phyloP scores from a whole-genome alignment of 2,113 vertebrate species.

The Dolichallabes microphthalmus region DNA sequence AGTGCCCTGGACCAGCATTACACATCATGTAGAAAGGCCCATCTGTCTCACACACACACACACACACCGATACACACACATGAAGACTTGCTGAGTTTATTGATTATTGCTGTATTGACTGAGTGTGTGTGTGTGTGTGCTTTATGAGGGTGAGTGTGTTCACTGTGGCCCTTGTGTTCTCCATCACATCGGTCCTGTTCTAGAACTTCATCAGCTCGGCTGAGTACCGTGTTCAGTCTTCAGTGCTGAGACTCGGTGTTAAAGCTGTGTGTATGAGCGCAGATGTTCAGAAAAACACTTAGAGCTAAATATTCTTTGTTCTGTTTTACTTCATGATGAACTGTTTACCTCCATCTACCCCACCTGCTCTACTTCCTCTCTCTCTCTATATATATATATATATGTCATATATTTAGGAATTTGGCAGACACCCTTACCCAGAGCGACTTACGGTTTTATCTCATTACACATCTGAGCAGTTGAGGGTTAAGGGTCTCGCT shows the following conservation, averaged over 20 bases:
- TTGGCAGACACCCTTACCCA: too few species aligned
- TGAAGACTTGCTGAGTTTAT: background rate
- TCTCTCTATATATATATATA: too few species aligned
- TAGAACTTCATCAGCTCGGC: background rate
- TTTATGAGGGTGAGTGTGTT: background rate
- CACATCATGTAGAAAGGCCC: background rate
- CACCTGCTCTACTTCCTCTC: background rate
- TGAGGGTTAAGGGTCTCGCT: too few species aligned
- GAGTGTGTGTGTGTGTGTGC: background rate
- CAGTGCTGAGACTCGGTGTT: background rate
- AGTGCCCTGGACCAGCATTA: background rate
- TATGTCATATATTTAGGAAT: too few species aligned
- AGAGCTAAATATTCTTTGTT: background rate
- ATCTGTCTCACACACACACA: background rate
- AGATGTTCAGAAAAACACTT: background rate
- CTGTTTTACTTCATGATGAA: background rate
- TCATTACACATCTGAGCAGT: too few species aligned
- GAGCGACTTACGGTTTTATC: too few species aligned
- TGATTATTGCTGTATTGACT: constrained; percentile 12
- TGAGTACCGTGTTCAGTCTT: background rate
- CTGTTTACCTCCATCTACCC: background rate
- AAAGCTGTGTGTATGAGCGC: background rate
- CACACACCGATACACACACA: too few species aligned
- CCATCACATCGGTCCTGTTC: too few species aligned
- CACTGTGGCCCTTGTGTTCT: too few species aligned